Base-by-base conservation (phyloP, 2,113 vertebrate genomes). In the Ia io region DNA sequence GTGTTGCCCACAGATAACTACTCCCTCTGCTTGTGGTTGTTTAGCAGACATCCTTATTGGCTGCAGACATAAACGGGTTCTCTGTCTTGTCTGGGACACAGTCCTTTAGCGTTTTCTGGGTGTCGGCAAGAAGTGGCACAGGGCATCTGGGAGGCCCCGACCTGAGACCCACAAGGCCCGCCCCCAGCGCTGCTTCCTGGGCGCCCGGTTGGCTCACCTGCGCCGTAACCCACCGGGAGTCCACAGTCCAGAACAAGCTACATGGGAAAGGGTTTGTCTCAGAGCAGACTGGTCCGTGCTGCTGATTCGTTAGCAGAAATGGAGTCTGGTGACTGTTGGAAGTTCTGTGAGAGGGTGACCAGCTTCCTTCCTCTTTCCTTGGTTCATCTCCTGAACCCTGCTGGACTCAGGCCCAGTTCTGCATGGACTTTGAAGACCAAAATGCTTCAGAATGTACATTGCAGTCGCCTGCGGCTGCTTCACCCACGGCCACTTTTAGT, bases 321-420 rank as follows among this genome's bases (percentile, higher is more conserved):
- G 44, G 30, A 40, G 25, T 56, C 83, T 49, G 84, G n/a, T 80
- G 84, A 89, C 73, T 47, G 22, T 35, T 4, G 28, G 83, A 28
- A 30, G 53, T 5, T 80, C 25, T 3, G 59, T 20, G 40, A 89
- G 35, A 56, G 37, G 9, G 63, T 44, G 49, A 28, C 23, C 9
- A 5, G 32, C 23, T 95, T 96, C 92, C 94, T 94, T 96, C 94
- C 96, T 94, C 80, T 87, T 92, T 90, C 82, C 37, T 30, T 22
- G 53, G 42, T 8, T 95, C 2, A 22, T 63, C 85, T 87, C 17
- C 35, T 56, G 44, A 35, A 12, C 16, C 23, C n/a, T 37, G 32
- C 13, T 23, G n/a, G 69, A 83, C 42, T 25, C 44, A 25, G 74
- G 47, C 32, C 14, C 17, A 37, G 76, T 32, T 30, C 49, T 44